A percentile compares a stretch with the other conserved stretches of the same genome.
These are phyloP conservation scores for Anastrepha obliqua DNA, from an alignment of 1,140 invertebrate genomes.

Conservation along the genomic window DNA sequence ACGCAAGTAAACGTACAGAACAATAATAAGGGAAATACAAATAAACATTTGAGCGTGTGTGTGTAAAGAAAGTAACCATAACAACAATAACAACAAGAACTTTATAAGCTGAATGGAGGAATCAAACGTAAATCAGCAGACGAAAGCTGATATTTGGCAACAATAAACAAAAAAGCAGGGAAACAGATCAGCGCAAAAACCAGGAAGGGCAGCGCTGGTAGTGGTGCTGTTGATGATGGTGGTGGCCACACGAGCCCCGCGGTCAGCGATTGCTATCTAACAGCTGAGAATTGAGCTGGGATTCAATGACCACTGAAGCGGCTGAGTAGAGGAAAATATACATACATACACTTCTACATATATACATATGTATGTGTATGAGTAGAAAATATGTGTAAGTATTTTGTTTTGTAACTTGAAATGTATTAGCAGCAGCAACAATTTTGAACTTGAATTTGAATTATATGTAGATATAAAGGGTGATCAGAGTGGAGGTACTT, in stretches of 20 bases:
- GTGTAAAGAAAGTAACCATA: not conserved
- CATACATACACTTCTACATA: too few relatives aligned
- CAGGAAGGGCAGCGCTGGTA: not conserved
- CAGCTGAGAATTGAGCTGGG: slow-evolving; percentile 42
- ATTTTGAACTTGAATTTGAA: too few relatives aligned
- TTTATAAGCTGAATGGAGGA: slow-evolving; percentile 3
- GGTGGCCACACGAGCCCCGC: slow-evolving; percentile 34
- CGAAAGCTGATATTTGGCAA: slow-evolving; percentile 48
- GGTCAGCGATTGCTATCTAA: slow-evolving; percentile 43
- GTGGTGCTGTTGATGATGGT: not conserved
- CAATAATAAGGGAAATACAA: not conserved
- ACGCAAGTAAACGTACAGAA: not conserved
- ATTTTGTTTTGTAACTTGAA: not conserved
- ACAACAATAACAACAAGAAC: not conserved
- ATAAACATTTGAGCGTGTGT: not conserved
- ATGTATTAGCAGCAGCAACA: too few relatives aligned
- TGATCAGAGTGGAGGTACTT: too few relatives aligned
- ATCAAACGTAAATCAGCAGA: slow-evolving; percentile 51
- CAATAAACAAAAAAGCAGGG: slow-evolving; percentile 11
- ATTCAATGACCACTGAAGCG: slow-evolving; percentile 19
- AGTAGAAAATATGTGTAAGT: not conserved
- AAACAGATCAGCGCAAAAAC: slow-evolving; percentile 2
- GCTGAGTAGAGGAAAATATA: not conserved
- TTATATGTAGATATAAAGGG: too few relatives aligned
- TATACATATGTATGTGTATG: not conserved